These are phyloP conservation scores for Lutjanus campechanus DNA, from an alignment of 2,797 vertebrate genomes.

Conservation along the genomic window DNA sequence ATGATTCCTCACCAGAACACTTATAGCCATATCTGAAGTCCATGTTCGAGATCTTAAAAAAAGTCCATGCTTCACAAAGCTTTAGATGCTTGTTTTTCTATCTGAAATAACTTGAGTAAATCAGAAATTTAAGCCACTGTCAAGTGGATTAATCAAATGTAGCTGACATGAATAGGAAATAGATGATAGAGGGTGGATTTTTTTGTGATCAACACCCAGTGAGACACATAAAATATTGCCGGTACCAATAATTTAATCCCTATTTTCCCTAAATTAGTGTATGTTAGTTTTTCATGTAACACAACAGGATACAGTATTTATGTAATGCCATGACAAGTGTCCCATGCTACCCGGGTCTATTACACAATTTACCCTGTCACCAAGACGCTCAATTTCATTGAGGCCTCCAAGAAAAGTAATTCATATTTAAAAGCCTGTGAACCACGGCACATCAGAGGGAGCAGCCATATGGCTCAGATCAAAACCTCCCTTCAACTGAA, in stretches of 20 bases:
- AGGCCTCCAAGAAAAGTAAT: slow-evolving; percentile 55
- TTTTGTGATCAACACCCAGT: too few relatives aligned
- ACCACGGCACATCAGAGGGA: slow-evolving; percentile 67
- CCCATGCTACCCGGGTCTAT: slow-evolving; percentile 10
- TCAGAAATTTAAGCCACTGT: background rate
- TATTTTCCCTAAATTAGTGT: background rate
- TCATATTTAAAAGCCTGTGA: slow-evolving; percentile 72
- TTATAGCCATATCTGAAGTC: too few relatives aligned
- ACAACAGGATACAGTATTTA: background rate
- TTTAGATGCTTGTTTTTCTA: background rate
- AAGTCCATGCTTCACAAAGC: too few relatives aligned
- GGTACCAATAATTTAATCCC: background rate
- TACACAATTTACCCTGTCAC: slow-evolving; percentile 41
- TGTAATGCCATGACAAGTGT: background rate
- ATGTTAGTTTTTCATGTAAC: background rate
- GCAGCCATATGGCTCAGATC: slow-evolving; percentile 78
- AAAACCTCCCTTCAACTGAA: slow-evolving; percentile 75
- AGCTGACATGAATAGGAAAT: too few relatives aligned
- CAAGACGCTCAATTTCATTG: slow-evolving; percentile 46
- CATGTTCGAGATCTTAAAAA: too few relatives aligned
- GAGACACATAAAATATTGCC: background rate
- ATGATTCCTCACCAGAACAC: too few relatives aligned
- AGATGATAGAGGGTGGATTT: too few relatives aligned
- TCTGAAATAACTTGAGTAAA: background rate
- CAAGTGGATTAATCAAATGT: background rate